Percentiles rank a stretch among this genome's conserved stretches.
Conservation (phyloP, 1,140 invertebrate species). For the Odontomachus brunneus region DNA sequence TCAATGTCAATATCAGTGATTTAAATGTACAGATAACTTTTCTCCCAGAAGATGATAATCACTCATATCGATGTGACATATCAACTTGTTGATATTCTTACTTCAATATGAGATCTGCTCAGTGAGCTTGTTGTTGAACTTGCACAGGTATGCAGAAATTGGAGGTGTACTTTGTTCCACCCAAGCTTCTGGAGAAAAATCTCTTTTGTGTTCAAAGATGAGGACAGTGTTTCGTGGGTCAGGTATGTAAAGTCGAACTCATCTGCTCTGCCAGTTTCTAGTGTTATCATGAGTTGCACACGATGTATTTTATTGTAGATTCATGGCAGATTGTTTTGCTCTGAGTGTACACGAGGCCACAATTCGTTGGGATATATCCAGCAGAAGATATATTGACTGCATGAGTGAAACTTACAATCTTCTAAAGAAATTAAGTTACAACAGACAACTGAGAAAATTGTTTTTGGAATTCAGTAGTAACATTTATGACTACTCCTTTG, state of each 20-base stretch:
- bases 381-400: conserved; percentile 52
- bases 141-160: conserved; percentile 86
- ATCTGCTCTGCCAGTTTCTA: not conserved
- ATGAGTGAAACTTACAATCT: conserved; percentile 76
- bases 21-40: no score
- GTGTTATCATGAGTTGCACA: not conserved
- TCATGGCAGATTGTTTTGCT: conserved; percentile 79
- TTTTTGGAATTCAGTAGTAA: conserved; percentile 80
- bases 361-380: conserved; percentile 78
- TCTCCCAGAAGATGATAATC: not conserved
- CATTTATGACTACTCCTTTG: conserved; percentile 76
- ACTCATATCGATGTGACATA: conserved; percentile 14
- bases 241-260: conserved; percentile 70
- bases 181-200: conserved; percentile 87
- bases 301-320: conserved; percentile 68
- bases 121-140: conserved; percentile 18
- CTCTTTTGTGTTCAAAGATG: conserved; percentile 81
- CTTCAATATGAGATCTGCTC: conserved; percentile 29
- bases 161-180: conserved; percentile 88
- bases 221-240: conserved; percentile 81
- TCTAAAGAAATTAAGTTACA: conserved; percentile 78
- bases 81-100: not conserved
- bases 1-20: no score
- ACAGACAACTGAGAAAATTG: conserved; percentile 81
- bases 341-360: conserved; percentile 82